A percentile compares a stretch with the other conserved stretches of the same genome.
Conservation (phyloP, 2,888 invertebrate species). For the Oxytorus armatus region DNA sequence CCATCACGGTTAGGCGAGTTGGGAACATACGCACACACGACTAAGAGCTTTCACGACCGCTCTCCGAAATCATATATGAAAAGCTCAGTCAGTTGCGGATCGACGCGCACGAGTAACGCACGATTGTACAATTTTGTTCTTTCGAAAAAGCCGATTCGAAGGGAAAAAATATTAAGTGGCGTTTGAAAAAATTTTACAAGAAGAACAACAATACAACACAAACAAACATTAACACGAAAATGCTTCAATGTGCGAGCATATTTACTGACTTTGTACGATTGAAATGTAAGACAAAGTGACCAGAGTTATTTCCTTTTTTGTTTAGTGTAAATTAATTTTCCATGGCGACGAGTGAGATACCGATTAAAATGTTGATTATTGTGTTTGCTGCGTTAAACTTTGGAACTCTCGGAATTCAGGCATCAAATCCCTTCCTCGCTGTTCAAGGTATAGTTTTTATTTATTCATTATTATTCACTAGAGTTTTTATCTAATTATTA, state of each 20-base stretch:
- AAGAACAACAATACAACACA: neutral
- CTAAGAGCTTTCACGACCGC: constrained; percentile 66
- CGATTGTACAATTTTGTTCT: constrained; percentile 47
- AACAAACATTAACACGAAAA: neutral
- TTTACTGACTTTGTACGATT: neutral
- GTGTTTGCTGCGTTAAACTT: constrained; percentile 63
- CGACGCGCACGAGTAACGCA: constrained; percentile 61
- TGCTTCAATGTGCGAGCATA: neutral
- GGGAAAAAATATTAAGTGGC: neutral
- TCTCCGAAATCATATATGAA: constrained; percentile 63
- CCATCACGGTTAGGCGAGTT: constrained; percentile 52
- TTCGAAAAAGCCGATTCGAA: neutral
- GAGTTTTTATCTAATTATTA: too few species aligned
- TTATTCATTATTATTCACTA: neutral
- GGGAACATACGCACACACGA: constrained; percentile 49
- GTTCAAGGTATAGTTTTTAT: constrained; percentile 74
- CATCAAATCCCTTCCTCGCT: constrained; percentile 70
- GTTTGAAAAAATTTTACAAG: neutral
- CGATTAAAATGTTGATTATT: constrained; percentile 67
- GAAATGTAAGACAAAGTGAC: constrained; percentile 43
- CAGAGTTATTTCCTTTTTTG: constrained; percentile 17
- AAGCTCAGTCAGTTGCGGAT: constrained; percentile 77
- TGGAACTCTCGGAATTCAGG: constrained; percentile 62
- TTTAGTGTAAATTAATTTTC: constrained; percentile 17
- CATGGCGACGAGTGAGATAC: constrained; percentile 32